Base-by-base conservation (phyloP, 1,140 invertebrate species). In the Drosophila bocqueti region DNA sequence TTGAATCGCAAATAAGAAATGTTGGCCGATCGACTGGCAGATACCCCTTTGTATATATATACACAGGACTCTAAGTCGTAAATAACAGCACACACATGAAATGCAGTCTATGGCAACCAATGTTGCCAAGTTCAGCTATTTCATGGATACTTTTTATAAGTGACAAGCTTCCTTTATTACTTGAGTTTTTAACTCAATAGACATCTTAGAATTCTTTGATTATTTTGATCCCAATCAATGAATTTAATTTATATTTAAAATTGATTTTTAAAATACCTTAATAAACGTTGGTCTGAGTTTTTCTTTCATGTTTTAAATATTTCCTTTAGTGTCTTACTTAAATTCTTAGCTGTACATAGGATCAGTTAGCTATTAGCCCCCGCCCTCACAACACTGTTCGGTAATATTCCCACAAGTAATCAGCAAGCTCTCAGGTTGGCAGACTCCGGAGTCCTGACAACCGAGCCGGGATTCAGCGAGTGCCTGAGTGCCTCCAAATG, bases 1-100 rank as follows among this genome's bases (percentile, higher is more conserved):
- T 83, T 79, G 64, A 72, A 83, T 80, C 54, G 75, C 64, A 78
- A 89, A 87, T 81, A 68, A 57, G 62, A 69, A 49, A 72, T 26
- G 57, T 57, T 68, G 38, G 6, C 40, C 58, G 36, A 61, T 68
- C 75, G 75, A 78, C 76, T 60, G 10, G 31, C 26, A 62, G 45
- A 78, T 78, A 66, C 74, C 54, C 45, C 58, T 36, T 43, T n/a
- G 47, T 49, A 3, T n/a, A 13, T n/a, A 13, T 16, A 63, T 31
- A 2, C 26, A 52, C 18, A n/a, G n/a, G 15, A 21, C 15, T 52
- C 2, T 26, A 13, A 36, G 36, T 47, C 61, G 29, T 65, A 65
- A 69, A 65, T 52, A 46, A 46, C 31, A 24, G 54, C 21, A 18
- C 47, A 52, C 60, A 66, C 47, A 46, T 24, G 40, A 38, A 16